These are phyloP conservation scores for Rhynchonycteris naso DNA, from an alignment of 2,797 vertebrate genomes.

Conservation along the genomic window DNA sequence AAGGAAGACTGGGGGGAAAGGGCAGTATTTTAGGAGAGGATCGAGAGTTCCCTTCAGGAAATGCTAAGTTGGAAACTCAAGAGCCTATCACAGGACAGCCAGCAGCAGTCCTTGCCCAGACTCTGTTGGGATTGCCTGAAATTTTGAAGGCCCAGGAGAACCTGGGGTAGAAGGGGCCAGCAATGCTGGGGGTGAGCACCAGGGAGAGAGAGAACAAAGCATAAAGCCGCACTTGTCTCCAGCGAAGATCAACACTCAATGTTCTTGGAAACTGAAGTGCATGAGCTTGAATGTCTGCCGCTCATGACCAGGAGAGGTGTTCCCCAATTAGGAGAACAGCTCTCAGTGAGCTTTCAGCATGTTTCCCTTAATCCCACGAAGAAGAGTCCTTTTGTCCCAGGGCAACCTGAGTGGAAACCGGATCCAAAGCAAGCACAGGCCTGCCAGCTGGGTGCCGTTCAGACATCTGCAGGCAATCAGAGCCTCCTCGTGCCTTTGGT, in stretches of 20 bases:
- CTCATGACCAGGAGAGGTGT: conserved; percentile 41
- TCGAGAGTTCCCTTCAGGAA: conserved; percentile 39
- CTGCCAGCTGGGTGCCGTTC: conserved; percentile 69
- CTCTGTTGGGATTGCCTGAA: background rate
- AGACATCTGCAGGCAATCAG: conserved; percentile 79
- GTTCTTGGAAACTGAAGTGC: conserved; percentile 48
- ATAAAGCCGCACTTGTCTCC: conserved; percentile 27
- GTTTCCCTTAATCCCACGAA: background rate
- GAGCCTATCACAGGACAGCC: background rate
- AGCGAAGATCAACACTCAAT: background rate
- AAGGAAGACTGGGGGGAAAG: background rate
- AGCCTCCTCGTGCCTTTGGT: conserved; percentile 27
- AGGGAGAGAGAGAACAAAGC: background rate
- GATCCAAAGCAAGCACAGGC: conserved; percentile 29
- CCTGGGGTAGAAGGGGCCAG: background rate
- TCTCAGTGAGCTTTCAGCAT: background rate
- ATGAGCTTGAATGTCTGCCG: background rate
- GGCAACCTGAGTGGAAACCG: conserved; percentile 60
- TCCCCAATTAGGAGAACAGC: conserved; percentile 16
- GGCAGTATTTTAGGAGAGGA: background rate
- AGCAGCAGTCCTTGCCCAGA: background rate
- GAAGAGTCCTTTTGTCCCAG: background rate
- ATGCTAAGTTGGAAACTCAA: background rate
- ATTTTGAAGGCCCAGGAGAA: background rate
- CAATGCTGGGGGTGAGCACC: background rate